These are phyloP conservation scores for Drosophila littoralis DNA, from an alignment of 1,140 invertebrate genomes.

Conservation along the genomic window DNA sequence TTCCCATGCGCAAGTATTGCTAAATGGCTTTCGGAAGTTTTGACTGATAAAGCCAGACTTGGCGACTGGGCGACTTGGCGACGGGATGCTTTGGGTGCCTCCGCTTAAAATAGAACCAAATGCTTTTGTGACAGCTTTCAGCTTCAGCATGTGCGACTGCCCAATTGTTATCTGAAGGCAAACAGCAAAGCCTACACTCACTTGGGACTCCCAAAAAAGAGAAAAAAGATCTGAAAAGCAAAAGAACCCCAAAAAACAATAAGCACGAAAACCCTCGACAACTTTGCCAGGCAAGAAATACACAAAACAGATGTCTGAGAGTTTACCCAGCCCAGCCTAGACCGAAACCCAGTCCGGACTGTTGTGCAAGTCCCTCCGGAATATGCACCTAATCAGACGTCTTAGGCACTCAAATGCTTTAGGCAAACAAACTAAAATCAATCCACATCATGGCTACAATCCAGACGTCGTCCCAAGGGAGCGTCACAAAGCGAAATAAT, in stretches of 20 bases:
- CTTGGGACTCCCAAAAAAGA: constrained; percentile 12
- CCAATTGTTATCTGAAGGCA: constrained; percentile 30
- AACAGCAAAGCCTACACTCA: constrained; percentile 7
- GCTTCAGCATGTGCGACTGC: constrained; percentile 33
- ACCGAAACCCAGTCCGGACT: no score
- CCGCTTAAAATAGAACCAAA: constrained; percentile 39
- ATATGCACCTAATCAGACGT: no score
- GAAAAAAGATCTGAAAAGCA: not conserved
- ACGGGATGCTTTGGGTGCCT: constrained; percentile 10
- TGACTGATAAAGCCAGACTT: constrained; percentile 30
- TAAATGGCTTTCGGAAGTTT: constrained; percentile 46
- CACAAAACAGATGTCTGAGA: not conserved
- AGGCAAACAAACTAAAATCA: no score
- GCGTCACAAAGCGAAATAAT: no score
- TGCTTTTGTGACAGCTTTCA: constrained; percentile 44
- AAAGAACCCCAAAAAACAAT: not conserved
- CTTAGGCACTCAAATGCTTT: no score
- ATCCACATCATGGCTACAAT: no score
- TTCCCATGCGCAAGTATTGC: constrained; percentile 30
- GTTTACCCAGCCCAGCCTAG: no score
- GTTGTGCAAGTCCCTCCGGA: no score
- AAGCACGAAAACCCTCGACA: constrained; percentile 1
- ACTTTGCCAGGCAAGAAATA: not conserved
- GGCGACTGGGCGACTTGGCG: constrained; percentile 1
- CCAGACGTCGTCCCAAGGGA: no score